Percentiles rank a stretch among this genome's conserved stretches.
Conservation (phyloP, 2,888 invertebrate species). For the Macrophya annulata region DNA sequence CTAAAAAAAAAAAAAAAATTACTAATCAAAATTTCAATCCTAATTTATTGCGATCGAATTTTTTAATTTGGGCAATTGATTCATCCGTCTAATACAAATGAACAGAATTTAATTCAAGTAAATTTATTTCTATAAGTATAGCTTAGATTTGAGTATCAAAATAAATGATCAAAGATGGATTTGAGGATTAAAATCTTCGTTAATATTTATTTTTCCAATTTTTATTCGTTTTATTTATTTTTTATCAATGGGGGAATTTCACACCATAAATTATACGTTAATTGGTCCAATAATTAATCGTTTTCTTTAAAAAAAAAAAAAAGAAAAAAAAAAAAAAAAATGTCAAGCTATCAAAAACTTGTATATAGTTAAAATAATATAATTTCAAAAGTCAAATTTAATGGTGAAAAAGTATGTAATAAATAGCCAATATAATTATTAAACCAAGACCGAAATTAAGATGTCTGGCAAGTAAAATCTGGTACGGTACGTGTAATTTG, state of each 20-base stretch:
- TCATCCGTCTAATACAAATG: not conserved
- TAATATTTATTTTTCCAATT: not conserved
- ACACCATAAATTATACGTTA: not conserved
- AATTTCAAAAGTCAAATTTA: too few species aligned
- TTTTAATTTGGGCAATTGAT: not conserved
- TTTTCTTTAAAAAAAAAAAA: not conserved
- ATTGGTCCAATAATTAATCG: not conserved
- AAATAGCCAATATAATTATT: constrained; percentile 60
- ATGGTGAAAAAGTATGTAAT: not conserved
- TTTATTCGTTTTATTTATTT: too few species aligned
- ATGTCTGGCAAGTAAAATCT: constrained; percentile 77
- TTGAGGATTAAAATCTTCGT: not conserved
- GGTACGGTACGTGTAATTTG: constrained; percentile 77
- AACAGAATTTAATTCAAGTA: not conserved
- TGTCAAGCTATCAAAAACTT: too few species aligned
- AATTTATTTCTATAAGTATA: not conserved
- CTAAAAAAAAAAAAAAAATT: not conserved
- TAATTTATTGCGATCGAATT: too few species aligned
- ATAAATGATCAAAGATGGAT: not conserved
- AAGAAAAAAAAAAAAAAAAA: too few species aligned
- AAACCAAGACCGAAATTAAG: constrained; percentile 75
- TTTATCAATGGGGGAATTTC: not conserved
- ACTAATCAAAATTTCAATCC: not conserved
- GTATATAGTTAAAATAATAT: too few species aligned
- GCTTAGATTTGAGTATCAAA: not conserved